phyloP scores from a whole-genome alignment of 2,113 vertebrate genomes.

The Phrynosoma platyrhinos region DNA sequence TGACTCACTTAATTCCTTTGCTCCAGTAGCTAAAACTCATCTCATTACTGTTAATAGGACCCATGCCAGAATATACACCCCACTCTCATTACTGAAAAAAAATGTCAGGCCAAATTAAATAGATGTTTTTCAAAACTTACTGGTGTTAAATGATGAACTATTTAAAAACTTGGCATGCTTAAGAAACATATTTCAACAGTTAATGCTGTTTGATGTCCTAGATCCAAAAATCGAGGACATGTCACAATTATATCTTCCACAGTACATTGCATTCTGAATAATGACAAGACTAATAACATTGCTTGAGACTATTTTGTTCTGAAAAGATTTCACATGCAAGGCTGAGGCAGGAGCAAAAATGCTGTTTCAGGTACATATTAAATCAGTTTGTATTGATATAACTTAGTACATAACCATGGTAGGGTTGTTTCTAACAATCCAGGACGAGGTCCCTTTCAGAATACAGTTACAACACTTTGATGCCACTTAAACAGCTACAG shows the following conservation, averaged over 20 bases:
- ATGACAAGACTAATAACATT: slow-evolving; percentile 4
- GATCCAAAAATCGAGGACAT: slow-evolving; percentile 12
- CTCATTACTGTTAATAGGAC: slow-evolving; percentile 16
- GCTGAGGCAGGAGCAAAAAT: background rate
- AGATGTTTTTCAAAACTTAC: slow-evolving; percentile 30
- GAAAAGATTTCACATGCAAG: background rate
- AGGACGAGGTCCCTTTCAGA: background rate
- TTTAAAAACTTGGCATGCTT: slow-evolving; percentile 36
- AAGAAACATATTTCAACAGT: slow-evolving; percentile 35
- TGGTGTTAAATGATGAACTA: slow-evolving; percentile 32
- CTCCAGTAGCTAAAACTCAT: background rate
- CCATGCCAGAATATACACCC: slow-evolving; percentile 25
- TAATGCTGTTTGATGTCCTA: slow-evolving; percentile 37
- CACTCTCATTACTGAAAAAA: background rate
- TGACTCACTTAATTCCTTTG: slow-evolving; percentile 41
- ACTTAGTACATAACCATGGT: background rate
- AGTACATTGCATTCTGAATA: background rate
- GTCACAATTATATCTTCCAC: slow-evolving; percentile 21
- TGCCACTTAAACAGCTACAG: too few species aligned
- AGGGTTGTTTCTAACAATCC: background rate
- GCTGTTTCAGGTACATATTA: background rate
- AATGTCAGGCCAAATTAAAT: slow-evolving; percentile 36
- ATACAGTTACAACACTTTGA: background rate
- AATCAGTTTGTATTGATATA: background rate
- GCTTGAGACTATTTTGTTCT: background rate